Evolutionary conservation across 2,113 vertebrate genomes (phyloP).

Genomic region (Amphiprion percula): DNA sequence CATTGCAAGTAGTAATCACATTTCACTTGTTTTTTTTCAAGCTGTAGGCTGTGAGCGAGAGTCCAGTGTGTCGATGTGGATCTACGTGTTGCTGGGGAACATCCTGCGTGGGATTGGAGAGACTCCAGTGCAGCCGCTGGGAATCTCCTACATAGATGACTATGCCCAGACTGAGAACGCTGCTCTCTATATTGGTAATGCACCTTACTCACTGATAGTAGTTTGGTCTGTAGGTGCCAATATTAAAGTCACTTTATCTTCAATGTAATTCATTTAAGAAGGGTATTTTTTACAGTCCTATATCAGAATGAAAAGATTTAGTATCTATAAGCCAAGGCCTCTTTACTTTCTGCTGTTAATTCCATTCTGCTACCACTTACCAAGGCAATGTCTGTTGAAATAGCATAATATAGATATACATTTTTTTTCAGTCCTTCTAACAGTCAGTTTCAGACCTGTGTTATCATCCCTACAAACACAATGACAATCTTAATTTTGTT

Average conservation of each 20-base stretch:
- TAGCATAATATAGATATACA: background rate
- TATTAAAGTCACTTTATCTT: background rate
- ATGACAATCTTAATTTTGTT: background rate
- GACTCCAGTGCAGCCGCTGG: slow-evolving; percentile 90
- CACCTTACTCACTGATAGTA: background rate
- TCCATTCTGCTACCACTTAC: background rate
- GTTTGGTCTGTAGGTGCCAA: background rate
- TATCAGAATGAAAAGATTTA: background rate
- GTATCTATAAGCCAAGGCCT: too few species aligned
- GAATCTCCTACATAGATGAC: slow-evolving; percentile 93
- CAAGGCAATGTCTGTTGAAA: background rate
- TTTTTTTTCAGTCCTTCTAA: background rate
- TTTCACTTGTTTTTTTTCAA: background rate
- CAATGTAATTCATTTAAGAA: background rate
- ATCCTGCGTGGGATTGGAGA: slow-evolving; percentile 92
- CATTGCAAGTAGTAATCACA: background rate
- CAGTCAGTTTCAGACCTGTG: background rate
- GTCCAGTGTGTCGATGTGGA: slow-evolving; percentile 88
- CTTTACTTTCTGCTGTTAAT: background rate
- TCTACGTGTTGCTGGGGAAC: slow-evolving; percentile 91
- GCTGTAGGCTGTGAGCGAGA: slow-evolving; percentile 85
- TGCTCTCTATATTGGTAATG: slow-evolving; percentile 92
- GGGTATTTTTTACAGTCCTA: background rate
- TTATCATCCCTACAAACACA: background rate
- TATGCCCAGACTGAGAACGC: slow-evolving; percentile 90